These are phyloP conservation scores for Parambassis ranga DNA, from an alignment of 2,797 vertebrate genomes.

Conservation along the genomic window DNA sequence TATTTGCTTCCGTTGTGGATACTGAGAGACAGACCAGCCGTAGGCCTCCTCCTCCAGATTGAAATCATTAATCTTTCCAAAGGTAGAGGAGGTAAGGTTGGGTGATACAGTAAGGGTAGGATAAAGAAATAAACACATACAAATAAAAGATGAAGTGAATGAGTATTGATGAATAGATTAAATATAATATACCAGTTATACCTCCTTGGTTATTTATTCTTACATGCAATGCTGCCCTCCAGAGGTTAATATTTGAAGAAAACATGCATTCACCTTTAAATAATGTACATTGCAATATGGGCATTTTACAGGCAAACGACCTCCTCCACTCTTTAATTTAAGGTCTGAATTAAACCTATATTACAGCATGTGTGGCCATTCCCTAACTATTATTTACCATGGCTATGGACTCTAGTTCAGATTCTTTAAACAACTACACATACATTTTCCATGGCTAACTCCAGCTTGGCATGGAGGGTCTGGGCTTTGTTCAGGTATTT, in stretches of 20 bases:
- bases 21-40: slow-evolving; percentile 84
- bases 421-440: neutral
- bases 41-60: slow-evolving; percentile 88
- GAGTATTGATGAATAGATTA: neutral
- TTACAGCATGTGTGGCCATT: too few relatives aligned
- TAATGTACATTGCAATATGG: neutral
- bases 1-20: slow-evolving; percentile 83
- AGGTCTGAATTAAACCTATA: too few relatives aligned
- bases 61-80: slow-evolving; percentile 83
- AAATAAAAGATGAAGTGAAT: neutral
- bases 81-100: neutral
- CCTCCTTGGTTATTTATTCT: neutral
- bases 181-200: neutral
- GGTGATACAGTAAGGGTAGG: neutral
- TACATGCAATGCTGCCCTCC: slow-evolving; percentile 46
- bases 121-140: neutral
- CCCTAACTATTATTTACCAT: too few relatives aligned
- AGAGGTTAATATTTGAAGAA: neutral
- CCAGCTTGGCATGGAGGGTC: slow-evolving; percentile 81
- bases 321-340: neutral
- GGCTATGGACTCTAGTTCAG: neutral
- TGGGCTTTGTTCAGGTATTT: slow-evolving; percentile 87
- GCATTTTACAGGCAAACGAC: neutral
- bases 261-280: neutral
- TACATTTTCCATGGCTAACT: slow-evolving; percentile 85